phyloP scores from a whole-genome alignment of 2,113 vertebrate species.

The Kryptolebias marmoratus region DNA sequence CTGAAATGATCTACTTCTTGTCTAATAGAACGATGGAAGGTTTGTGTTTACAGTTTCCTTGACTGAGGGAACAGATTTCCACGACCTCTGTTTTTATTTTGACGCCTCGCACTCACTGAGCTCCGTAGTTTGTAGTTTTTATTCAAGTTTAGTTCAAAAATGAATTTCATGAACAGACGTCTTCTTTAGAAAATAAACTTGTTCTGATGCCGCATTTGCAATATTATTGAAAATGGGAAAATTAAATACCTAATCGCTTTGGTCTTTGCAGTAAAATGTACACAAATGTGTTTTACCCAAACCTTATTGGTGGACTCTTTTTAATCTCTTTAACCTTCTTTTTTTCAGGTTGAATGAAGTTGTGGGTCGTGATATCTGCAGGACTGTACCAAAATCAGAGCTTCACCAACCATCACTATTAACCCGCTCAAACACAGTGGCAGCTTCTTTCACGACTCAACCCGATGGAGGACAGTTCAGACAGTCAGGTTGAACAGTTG shows the following conservation, averaged over 20 bases:
- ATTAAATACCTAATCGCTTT: too few relatives aligned
- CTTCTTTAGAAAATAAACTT: background rate
- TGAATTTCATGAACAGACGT: too few relatives aligned
- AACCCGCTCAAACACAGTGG: slow-evolving; percentile 2
- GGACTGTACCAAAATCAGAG: slow-evolving; percentile 7
- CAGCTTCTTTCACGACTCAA: background rate
- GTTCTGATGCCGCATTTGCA: background rate
- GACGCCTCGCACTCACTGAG: too few relatives aligned
- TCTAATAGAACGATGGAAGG: too few relatives aligned
- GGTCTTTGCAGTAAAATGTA: background rate
- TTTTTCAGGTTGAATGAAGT: slow-evolving; percentile 31
- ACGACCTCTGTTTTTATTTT: too few relatives aligned
- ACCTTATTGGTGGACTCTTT: background rate
- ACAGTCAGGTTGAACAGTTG: background rate
- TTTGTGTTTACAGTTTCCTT: too few relatives aligned
- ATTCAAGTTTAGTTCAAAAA: too few relatives aligned
- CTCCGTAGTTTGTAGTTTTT: too few relatives aligned
- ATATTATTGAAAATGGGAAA: background rate
- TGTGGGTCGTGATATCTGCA: background rate
- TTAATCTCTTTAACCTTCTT: slow-evolving; percentile 6
- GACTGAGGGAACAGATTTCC: too few relatives aligned
- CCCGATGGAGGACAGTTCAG: slow-evolving; percentile 1
- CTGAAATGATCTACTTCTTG: too few relatives aligned
- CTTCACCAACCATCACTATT: background rate
- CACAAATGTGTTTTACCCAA: background rate